These are phyloP conservation scores for Campylomormyrus numenius DNA, from an alignment of 2,113 vertebrate genomes.

Conservation along the genomic window DNA sequence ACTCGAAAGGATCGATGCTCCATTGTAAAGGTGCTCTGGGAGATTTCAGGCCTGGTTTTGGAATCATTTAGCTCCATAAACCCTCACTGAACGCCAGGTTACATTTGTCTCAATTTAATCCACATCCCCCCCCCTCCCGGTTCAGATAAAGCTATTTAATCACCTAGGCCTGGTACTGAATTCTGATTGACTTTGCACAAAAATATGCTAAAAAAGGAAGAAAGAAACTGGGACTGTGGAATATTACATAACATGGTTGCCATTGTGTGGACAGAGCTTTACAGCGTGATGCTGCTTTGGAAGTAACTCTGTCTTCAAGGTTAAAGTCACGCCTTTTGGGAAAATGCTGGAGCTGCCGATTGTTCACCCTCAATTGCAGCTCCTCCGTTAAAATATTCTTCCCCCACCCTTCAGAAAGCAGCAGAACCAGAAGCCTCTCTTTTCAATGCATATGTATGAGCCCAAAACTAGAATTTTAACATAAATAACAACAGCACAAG, in stretches of 20 bases:
- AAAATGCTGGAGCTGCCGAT: neutral
- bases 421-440: neutral
- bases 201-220: neutral
- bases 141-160: neutral
- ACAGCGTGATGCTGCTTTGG: neutral
- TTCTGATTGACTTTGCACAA: neutral
- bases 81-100: neutral
- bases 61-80: conserved; percentile 12
- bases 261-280: neutral
- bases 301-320: neutral
- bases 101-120: conserved; percentile 4
- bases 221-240: neutral
- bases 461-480: neutral
- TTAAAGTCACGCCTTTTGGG: neutral
- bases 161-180: neutral
- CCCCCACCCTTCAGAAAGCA: neutral
- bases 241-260: neutral
- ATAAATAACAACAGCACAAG: neutral
- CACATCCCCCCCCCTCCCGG: neutral
- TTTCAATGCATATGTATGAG: neutral
- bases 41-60: conserved; percentile 10
- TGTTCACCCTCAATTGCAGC: neutral
- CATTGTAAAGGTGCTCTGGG: neutral
- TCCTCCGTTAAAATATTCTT: neutral
- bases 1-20: conserved; percentile 34